Evolutionary conservation across 2,888 invertebrate species (phyloP).

Genomic region (Steinernema scapterisci): DNA sequence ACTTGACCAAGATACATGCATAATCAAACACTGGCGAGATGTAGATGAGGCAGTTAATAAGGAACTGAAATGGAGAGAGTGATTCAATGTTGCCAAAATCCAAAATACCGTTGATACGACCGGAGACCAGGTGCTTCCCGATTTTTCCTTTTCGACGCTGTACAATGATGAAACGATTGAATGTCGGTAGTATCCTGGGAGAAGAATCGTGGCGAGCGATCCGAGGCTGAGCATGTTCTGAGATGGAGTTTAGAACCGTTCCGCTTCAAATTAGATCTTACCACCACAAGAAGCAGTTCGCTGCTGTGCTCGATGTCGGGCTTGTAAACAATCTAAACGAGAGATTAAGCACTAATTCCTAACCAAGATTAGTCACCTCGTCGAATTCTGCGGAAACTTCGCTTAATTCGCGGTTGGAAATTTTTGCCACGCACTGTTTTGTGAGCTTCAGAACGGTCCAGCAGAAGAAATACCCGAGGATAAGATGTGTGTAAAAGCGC

Average conservation of each 20-base stretch:
- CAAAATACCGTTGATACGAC: not conserved
- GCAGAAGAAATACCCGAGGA: conserved; percentile 11
- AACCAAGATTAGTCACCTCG: not conserved
- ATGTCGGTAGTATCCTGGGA: not conserved
- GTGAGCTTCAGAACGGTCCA: not conserved
- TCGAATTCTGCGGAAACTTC: not conserved
- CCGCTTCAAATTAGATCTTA: not conserved
- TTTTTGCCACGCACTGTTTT: conserved; percentile 4
- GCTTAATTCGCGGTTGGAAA: not conserved
- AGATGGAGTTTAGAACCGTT: not conserved
- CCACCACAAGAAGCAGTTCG: not conserved
- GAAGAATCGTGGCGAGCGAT: not conserved
- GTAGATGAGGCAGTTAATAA: not conserved
- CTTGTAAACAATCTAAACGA: not conserved
- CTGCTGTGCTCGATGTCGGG: not conserved
- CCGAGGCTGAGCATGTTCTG: not conserved
- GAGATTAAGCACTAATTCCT: not conserved
- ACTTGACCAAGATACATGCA: not conserved
- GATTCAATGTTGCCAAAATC: too few species aligned
- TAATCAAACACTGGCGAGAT: conserved; percentile 13
- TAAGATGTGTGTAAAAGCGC: not conserved
- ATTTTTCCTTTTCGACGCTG: not conserved
- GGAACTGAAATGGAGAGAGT: not conserved
- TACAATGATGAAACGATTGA: not conserved
- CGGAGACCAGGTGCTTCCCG: not conserved